Base-by-base conservation (phyloP, 2,113 vertebrate genomes). In the Sebastes fasciatus region DNA sequence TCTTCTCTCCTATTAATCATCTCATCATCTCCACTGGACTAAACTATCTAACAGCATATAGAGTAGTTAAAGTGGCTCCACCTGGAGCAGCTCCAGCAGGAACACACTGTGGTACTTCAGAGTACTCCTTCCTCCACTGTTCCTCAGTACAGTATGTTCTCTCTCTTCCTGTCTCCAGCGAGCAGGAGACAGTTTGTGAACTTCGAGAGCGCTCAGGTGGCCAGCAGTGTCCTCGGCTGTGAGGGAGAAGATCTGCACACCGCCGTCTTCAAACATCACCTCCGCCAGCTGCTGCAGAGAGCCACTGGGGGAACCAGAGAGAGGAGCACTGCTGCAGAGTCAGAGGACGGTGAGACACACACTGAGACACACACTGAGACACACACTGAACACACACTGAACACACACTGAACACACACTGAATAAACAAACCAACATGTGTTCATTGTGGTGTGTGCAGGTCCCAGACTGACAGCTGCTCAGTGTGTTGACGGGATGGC, bases 401-500 rank as follows among this genome's bases (percentile, higher is more conserved):
- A 34, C 26, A 52, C 49, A 42, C 26, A 42, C 26, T 34, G 26
- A 34, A 34, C 26, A 34, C 26, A 34, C 26, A 34, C 26, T 34
- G 26, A 34, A 34, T 34, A 34, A 34, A 34, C 26, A 34, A 34
- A 34, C 26, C 26, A 34, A 34, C 13, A 21, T 0, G 51, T 26
- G 8, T 40, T 21, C 40, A 3, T 49, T 16, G 7, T 51, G 65
- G 48, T 54, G 1, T 68, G 48, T 71, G 11, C 78, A 98, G 98
- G 96, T 63, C 96, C 95, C 0, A 96, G 97, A 89, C 77, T 99
- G 94, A 97, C 95, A 0, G 97, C 97, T 0, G 57, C 81, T 70
- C 97, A 99, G 91, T 99, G 98, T 26, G 95, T 99, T 12, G 94
- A 97, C 4, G 98, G 98, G 0, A 98, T 99, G 97, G 97, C 97